Evolutionary conservation across 2,113 vertebrate species (phyloP).

Genomic region (Myrmecophaga tridactyla): DNA sequence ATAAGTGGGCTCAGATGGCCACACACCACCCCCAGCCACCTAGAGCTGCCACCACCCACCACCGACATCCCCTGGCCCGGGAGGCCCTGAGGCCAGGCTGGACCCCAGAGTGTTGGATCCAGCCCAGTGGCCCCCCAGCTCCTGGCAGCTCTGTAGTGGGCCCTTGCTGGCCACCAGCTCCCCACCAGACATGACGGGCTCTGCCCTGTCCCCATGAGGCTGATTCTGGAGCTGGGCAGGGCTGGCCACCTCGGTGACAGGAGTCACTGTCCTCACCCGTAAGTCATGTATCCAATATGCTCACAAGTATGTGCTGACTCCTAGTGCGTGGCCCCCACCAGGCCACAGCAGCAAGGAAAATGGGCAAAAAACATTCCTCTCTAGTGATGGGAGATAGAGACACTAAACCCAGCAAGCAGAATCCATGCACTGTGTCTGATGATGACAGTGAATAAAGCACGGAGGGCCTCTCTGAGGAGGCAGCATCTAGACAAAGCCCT

Average conservation of each 20-base stretch:
- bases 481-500: too few relatives aligned
- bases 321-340: background rate
- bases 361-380: background rate
- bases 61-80: background rate
- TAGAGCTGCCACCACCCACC: too few relatives aligned
- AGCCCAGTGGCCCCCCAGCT: background rate
- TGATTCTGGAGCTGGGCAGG: background rate
- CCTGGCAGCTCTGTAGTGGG: too few relatives aligned
- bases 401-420: background rate
- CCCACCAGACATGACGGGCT: background rate
- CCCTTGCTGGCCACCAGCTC: too few relatives aligned
- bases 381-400: background rate
- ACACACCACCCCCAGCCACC: background rate
- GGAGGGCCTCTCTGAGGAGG: too few relatives aligned
- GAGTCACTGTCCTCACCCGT: background rate
- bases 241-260: background rate
- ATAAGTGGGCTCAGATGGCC: background rate
- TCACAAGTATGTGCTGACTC: too few relatives aligned
- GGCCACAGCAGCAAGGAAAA: background rate
- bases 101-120: background rate
- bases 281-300: background rate
- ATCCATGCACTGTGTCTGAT: background rate
- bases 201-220: background rate
- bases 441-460: too few relatives aligned
- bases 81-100: background rate